These are phyloP conservation scores for cat (Felis catus) DNA, from an alignment of 2,113 vertebrate genomes.

Conservation along the genomic window F.catus_Fca126_mat1.0 CM031422.1:11594501-11595000, in stretches of 20 bases:
- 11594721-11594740: background rate
- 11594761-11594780: background rate
- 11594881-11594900: accelerated
- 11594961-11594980: background rate
- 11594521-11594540: background rate
- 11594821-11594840: background rate
- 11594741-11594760: background rate
- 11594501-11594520: background rate
- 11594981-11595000: background rate
- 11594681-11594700: background rate
- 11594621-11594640: background rate
- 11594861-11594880: background rate
- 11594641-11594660: constrained; percentile 32
- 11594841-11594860: accelerated
- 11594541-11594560: background rate
- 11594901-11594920: accelerated
- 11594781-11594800: background rate
- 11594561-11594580: background rate
- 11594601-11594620: background rate
- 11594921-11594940: background rate
- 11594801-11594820: background rate
- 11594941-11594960: background rate
- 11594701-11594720: background rate
- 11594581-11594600: background rate
- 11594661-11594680: background rate